Percentiles rank a stretch among this genome's conserved stretches.
Evolutionary conservation across 35 echinoderm and acorn worm genomes (phyloP).

Genomic region (Hemicentrotus pulcherrimus): DNA sequence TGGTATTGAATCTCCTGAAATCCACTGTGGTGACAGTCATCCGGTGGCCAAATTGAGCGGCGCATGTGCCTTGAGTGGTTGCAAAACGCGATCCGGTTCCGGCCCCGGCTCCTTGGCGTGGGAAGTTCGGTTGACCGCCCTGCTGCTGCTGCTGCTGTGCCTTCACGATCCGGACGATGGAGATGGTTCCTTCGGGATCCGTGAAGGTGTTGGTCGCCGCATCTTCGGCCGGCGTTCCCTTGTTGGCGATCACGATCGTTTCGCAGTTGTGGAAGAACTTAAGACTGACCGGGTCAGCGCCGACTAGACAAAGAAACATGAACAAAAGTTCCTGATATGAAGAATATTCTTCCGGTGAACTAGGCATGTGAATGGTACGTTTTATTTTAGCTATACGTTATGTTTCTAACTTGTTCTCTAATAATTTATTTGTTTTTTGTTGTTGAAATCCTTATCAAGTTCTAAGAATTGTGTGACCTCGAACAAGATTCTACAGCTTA

Average conservation of each 20-base stretch:
- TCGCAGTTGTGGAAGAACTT: conserved; percentile 17
- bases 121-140: background rate
- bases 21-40: background rate
- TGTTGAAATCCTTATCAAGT: too few relatives aligned
- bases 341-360: too few relatives aligned
- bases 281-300: background rate
- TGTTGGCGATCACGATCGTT: conserved; percentile 41
- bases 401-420: too few relatives aligned
- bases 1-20: background rate
- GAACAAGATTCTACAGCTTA: too few relatives aligned
- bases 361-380: too few relatives aligned
- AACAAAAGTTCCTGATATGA: background rate
- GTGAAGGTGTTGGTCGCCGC: background rate
- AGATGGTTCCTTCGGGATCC: conserved; percentile 29
- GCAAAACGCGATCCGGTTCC: background rate
- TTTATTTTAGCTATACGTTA: too few relatives aligned
- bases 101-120: background rate
- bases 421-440: too few relatives aligned
- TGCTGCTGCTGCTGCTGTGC: background rate
- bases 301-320: background rate
- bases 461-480: too few relatives aligned
- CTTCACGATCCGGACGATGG: background rate
- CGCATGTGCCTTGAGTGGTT: background rate
- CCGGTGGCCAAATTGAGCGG: background rate
- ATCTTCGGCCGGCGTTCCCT: background rate